Evolutionary conservation across 1,140 invertebrate genomes (phyloP), one percentile per base, ranked within the genome.

Genomic region (Trypoxylus dichotomus): DNA sequence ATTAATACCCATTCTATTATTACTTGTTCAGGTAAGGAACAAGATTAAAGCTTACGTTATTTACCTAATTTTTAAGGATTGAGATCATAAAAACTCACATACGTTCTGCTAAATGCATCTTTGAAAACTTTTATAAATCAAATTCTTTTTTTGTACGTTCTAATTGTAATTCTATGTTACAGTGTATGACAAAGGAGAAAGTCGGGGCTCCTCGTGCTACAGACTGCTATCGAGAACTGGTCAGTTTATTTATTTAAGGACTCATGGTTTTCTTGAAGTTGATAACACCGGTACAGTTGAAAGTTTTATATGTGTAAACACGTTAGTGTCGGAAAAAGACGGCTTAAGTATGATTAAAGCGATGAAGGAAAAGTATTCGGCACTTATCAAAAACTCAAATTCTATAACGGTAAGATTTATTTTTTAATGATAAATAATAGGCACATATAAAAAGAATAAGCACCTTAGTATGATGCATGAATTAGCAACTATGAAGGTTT

Each of bases 301-400:
- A 77, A 94, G 93, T 19, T 96, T 96, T 82, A 90, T 96, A 11
- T 96, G 95, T 83, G 90, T 95, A 73, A 96, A 96, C 83, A 94
- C 93, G 0, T 87, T 95, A n/a, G 89, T 96, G 0, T 87, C 89
- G 37, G 90, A 93, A 80, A 88, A 91, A 60, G 93, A 94, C 83
- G 94, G 94, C 21, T 88, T 89, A 75, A 85, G 89, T 8, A 86
- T 93, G 0, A 91, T 93, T 0, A 87, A 88, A 73, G 88, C 93
- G 76, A 94, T 95, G 93, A 94, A 93, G 84, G 88, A 89, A 76
- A 89, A 90, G 80, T 94, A 90, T 83, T 91, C 91, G 0, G 91
- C 89, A 13, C 88, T 88, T 41, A 89, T 93, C 3, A 89, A 91
- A 73, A 60, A 74, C 24, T 25, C 19, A n/a, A 73, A n/a, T 29